Evolutionary conservation across 2,888 invertebrate species (phyloP).

Genomic region (Andrena marginata): DNA sequence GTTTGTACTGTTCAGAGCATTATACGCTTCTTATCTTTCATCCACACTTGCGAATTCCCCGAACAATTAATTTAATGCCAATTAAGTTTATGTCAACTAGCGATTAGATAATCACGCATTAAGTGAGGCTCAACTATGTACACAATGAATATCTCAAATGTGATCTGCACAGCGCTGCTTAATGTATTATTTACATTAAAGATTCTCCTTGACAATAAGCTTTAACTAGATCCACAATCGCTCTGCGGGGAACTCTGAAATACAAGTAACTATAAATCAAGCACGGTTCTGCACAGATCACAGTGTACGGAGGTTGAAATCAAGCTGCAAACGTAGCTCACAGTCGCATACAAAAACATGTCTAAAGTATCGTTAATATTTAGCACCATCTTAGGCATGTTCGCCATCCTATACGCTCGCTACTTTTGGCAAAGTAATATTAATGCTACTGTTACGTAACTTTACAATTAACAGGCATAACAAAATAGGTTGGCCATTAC

Average conservation of each 20-base stretch:
- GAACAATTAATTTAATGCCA: constrained; percentile 11
- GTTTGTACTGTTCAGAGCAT: constrained; percentile 22
- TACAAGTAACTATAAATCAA: constrained; percentile 32
- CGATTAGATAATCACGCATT: constrained; percentile 9
- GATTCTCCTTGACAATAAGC: constrained; percentile 25
- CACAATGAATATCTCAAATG: constrained; percentile 17
- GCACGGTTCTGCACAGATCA: constrained; percentile 37
- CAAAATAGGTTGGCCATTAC: constrained; percentile 45
- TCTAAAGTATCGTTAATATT: constrained; percentile 55
- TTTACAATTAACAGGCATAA: constrained; percentile 42
- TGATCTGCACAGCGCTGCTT: constrained; percentile 41
- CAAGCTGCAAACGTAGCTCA: constrained; percentile 37
- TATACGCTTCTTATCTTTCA: constrained; percentile 5
- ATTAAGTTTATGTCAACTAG: constrained; percentile 19
- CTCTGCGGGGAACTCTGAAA: constrained; percentile 33
- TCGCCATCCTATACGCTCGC: constrained; percentile 52
- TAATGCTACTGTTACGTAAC: constrained; percentile 54
- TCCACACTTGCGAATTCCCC: constrained; percentile 2
- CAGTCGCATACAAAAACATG: constrained; percentile 44
- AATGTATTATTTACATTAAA: constrained; percentile 45
- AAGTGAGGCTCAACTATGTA: constrained; percentile 37
- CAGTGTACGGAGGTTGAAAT: constrained; percentile 15
- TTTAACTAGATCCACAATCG: constrained; percentile 24
- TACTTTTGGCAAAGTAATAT: constrained; percentile 63
- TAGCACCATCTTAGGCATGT: constrained; percentile 72